Conservation (phyloP, 2,113 vertebrate species). For the Carassius auratus region DNA sequence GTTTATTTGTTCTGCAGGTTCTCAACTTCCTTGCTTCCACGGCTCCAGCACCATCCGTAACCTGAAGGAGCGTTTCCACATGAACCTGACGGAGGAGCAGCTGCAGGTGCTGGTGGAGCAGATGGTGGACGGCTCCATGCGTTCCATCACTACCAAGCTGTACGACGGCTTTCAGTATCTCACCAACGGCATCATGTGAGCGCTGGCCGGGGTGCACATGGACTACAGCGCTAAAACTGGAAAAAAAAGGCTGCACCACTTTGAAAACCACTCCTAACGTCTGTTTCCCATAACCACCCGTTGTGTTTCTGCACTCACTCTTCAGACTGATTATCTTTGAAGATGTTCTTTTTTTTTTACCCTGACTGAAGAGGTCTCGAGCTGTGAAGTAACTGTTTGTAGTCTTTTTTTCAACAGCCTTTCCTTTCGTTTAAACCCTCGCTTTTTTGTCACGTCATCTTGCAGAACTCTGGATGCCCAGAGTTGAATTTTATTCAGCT, state of each 20-base stretch:
- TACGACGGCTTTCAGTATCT: slow-evolving; percentile 98
- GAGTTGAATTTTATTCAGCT: slow-evolving; percentile 33
- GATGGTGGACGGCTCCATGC: slow-evolving; percentile 92
- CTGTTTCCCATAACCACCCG: slow-evolving; percentile 1
- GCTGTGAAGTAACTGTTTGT: slow-evolving; percentile 53
- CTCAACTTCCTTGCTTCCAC: slow-evolving; percentile 94
- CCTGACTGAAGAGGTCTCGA: slow-evolving; percentile 52
- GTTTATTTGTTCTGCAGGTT: slow-evolving; percentile 72
- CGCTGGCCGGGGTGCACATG: background rate
- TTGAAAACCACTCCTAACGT: slow-evolving; percentile 53
- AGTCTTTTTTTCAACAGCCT: background rate
- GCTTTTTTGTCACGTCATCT: slow-evolving; percentile 26
- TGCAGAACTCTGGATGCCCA: slow-evolving; percentile 31
- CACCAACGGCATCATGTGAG: slow-evolving; percentile 98
- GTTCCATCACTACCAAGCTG: slow-evolving; percentile 94
- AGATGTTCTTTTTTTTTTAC: slow-evolving; percentile 48
- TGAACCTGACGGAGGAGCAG: slow-evolving; percentile 96
- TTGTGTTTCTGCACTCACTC: slow-evolving; percentile 36
- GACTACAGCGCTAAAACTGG: slow-evolving; percentile 43
- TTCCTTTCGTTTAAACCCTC: slow-evolving; percentile 12
- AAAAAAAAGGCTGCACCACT: slow-evolving; percentile 46
- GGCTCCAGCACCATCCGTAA: slow-evolving; percentile 92
- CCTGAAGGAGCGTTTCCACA: slow-evolving; percentile 96
- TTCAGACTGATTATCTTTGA: slow-evolving; percentile 49
- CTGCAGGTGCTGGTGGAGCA: slow-evolving; percentile 90